Conservation (phyloP, 2,888 invertebrate species). For the Stenurella melanura region DNA sequence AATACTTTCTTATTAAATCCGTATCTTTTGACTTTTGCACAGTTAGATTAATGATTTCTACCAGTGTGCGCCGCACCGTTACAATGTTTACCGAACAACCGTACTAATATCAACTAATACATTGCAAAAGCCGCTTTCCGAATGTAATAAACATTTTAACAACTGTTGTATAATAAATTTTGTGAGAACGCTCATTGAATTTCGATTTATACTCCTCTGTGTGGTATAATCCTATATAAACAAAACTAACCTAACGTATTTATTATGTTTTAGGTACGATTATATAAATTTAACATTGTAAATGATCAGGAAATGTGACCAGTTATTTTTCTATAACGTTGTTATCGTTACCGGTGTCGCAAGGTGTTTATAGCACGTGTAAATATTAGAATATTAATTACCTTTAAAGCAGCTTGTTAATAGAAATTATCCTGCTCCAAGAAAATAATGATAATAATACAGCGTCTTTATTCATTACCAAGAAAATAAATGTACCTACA, state of each 20-base stretch:
- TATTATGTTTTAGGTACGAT: conserved; percentile 21
- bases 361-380: too few relatives aligned
- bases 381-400: too few relatives aligned
- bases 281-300: conserved; percentile 13
- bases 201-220: conserved; percentile 5
- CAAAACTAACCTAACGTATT: conserved; percentile 24
- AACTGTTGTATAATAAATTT: conserved; percentile 21
- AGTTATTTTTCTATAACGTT: background rate
- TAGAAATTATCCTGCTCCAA: too few relatives aligned
- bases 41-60: too few relatives aligned
- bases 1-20: too few relatives aligned
- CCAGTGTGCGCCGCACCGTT: too few relatives aligned
- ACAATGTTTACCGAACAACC: background rate
- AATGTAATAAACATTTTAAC: conserved; percentile 22
- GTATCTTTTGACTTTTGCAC: too few relatives aligned
- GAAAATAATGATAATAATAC: too few relatives aligned
- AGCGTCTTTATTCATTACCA: too few relatives aligned
- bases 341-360: too few relatives aligned
- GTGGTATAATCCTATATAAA: conserved; percentile 5
- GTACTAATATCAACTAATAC: conserved; percentile 10
- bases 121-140: conserved; percentile 23
- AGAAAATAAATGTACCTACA: too few relatives aligned
- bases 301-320: background rate
- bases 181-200: conserved; percentile 13
- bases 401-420: too few relatives aligned